Evolutionary conservation across 2,113 vertebrate genomes (phyloP), one percentile per base, ranked within the genome.

Genomic region (Dinomys branickii): DNA sequence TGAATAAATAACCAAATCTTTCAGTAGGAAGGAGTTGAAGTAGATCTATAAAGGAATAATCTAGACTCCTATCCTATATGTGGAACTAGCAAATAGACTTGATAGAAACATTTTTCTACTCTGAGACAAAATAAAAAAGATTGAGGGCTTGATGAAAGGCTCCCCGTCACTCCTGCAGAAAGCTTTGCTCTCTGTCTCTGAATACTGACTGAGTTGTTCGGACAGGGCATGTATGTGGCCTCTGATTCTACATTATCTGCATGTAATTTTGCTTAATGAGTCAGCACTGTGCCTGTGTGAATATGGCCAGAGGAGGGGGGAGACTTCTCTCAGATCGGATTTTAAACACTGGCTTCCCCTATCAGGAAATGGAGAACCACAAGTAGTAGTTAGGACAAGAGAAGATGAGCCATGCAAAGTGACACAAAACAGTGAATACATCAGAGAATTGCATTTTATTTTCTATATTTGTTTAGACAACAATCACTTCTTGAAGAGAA

Each of bases 201-300:
- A 86, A 28, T 14, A 5, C 47, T 1, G 30, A 61, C 28, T 6
- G 50, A 87, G 88, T 56, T 75, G 24, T 63, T 59, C 38, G 41
- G 35, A 75, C 7, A 28, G 73, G 38, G 50, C 54, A 12, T 33
- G 26, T 28, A 73, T 85, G 35, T 59, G 82, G 35, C 61, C 90
- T 94, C 83, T 59, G 12, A 30, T 33, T 47, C 35, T 54, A 1
- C 77, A 78, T 17, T 26, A 33, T 52, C 63, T 82, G 90, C 7
- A 5, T 14, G 33, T 88, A 10, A 38, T 94, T 63, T 82, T 90
- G 44, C 71, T 82, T 20, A 87, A 91, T 91, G 80, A 96, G 56
- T 85, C 61, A 80, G 75, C 80, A 78, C 56, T 28, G 11, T 41
- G 54, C 61, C 59, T 47, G 7, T 38, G 69, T 5, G 3, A 90